Conservation (phyloP, 2,888 invertebrate genomes). For the Caenorhabditis uteleia region DNA sequence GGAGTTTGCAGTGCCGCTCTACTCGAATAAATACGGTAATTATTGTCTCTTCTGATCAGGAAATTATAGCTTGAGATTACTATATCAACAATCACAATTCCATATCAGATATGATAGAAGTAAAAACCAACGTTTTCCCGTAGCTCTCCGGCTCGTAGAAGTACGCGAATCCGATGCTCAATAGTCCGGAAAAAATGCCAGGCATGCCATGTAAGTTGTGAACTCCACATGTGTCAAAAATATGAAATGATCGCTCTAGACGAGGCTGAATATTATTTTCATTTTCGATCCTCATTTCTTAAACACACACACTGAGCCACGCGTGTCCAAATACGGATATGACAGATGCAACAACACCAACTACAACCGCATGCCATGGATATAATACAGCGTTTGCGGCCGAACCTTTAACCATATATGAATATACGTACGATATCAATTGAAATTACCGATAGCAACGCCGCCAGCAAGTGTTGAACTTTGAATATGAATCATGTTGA, state of each 20-base stretch:
- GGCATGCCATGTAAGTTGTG: conserved; percentile 97
- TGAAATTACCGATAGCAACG: conserved; percentile 66
- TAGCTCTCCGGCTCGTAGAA: conserved; percentile 52
- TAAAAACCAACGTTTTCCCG: conserved; percentile 46
- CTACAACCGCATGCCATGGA: conserved; percentile 67
- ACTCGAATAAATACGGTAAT: too few species aligned
- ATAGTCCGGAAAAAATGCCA: conserved; percentile 81
- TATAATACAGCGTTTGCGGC: conserved; percentile 71
- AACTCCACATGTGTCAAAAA: conserved; percentile 90
- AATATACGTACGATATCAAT: neutral
- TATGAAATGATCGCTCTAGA: conserved; percentile 72
- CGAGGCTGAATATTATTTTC: conserved; percentile 71
- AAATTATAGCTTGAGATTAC: too few species aligned
- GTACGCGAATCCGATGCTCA: conserved; percentile 52
- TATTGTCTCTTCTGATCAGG: too few species aligned
- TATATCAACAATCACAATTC: too few species aligned
- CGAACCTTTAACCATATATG: conserved; percentile 48
- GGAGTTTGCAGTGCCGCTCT: too few species aligned
- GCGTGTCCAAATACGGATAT: conserved; percentile 69
- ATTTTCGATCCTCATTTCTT: neutral
- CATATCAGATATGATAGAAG: too few species aligned
- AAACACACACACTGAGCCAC: conserved; percentile 59
- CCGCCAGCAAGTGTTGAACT: conserved; percentile 73
- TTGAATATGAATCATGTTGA: conserved; percentile 72
- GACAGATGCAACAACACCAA: conserved; percentile 65